Evolutionary conservation across 2,888 invertebrate species (phyloP), one percentile per base, ranked within the genome.

Genomic region (Microplitis deprimator): DNA sequence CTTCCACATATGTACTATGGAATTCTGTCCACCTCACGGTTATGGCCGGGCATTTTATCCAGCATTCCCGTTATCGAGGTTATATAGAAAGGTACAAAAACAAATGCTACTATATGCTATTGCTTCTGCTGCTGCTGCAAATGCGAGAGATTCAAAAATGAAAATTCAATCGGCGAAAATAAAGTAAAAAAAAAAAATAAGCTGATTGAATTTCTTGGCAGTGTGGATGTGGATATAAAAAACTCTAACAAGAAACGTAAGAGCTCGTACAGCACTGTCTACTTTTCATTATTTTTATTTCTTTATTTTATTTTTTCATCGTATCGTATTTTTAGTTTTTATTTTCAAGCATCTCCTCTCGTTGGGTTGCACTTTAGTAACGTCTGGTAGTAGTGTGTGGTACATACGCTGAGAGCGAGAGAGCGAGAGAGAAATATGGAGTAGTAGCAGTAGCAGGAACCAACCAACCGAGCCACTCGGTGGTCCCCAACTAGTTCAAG

Each of bases 401-500:
- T 29, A 29, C 29, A 29, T 29, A 29, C 29, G 3, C 29, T 4
- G 29, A 29, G 29, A 29, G 29, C 20, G 20, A 50, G 8, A 50
- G 50, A 50, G 50, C 8, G 50, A 50, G 50, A 50, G 13, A 29
- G 29, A 29, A 29, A 29, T 1, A 29, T 29, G 29, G 50, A 50
- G 50, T 5, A 50, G 20, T 20, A 29, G 29, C 13, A 50, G 50
- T 50, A 50, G 29, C 72, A 69, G 62, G 70, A 77, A 78, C 79
- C 78, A 83, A 81, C 82, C 82, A 84, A 81, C 82, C 83, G 82
- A 86, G 86, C 84, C 85, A 86, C 87, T 87, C 83, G 82, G 86
- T 86, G 87, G 88, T 88, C 89, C 88, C 89, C 89, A 89, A 88
- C 89, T 88, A 88, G 89, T 89, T 89, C 87, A 89, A 89, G 89